Conservation (phyloP, 1,140 invertebrate species). For the Aphaenogaster rudis region DNA sequence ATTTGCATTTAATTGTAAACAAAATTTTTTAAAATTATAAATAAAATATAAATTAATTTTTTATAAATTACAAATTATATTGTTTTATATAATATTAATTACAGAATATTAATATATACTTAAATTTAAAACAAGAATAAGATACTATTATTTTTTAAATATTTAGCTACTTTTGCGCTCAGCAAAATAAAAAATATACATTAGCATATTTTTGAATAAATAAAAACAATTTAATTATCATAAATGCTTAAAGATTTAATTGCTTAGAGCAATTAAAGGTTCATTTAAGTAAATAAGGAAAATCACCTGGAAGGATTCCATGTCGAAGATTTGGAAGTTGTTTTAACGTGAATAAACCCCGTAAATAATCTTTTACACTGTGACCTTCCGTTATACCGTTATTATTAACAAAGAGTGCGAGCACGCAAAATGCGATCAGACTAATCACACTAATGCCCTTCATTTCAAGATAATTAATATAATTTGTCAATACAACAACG, state of each 20-base stretch:
- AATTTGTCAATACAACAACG: neutral
- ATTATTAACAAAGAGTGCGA: neutral
- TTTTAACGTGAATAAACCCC: neutral
- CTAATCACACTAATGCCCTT: neutral
- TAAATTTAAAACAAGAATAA: neutral
- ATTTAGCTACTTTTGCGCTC: neutral
- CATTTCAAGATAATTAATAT: constrained; percentile 21
- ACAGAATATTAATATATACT: neutral
- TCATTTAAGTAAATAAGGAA: neutral
- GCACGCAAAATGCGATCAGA: constrained; percentile 1
- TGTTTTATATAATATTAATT: neutral
- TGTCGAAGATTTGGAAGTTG: neutral
- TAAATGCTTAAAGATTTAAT: neutral
- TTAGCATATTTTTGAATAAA: neutral
- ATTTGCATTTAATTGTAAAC: neutral
- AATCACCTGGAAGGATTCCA: constrained; percentile 46
- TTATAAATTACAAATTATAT: neutral
- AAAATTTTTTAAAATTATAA: neutral
- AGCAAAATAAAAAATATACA: neutral
- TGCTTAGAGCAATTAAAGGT: neutral
- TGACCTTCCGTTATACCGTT: neutral
- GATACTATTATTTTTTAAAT: neutral
- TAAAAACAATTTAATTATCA: neutral
- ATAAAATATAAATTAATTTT: neutral
- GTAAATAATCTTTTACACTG: neutral